These are phyloP conservation scores for Microhierax caerulescens DNA, from an alignment of 2,797 vertebrate species.

Conservation along the genomic window DNA sequence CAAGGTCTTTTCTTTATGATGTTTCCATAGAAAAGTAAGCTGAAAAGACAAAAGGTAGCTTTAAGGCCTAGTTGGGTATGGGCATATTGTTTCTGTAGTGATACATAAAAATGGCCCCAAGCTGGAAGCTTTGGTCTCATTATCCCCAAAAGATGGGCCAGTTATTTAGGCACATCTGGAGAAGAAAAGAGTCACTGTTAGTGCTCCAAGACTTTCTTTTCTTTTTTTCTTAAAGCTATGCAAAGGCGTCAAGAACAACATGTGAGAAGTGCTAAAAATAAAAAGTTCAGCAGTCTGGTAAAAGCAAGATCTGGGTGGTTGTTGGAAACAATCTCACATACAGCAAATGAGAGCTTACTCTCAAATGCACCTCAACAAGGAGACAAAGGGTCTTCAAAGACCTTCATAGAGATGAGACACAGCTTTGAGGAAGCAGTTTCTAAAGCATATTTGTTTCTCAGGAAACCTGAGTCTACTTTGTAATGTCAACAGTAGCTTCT, in stretches of 20 bases:
- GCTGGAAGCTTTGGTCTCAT: not conserved
- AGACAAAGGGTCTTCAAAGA: not conserved
- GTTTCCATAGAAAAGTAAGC: not conserved
- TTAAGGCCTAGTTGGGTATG: not conserved
- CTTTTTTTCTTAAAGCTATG: not conserved
- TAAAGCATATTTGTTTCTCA: not conserved
- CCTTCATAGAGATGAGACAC: not conserved
- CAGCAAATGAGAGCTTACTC: not conserved
- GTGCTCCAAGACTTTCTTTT: not conserved
- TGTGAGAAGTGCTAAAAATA: not conserved
- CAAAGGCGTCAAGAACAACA: not conserved
- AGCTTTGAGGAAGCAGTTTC: not conserved
- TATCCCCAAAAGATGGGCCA: not conserved
- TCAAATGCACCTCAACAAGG: not conserved
- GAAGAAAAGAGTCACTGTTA: not conserved
- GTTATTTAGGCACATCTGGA: not conserved
- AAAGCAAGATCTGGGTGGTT: not conserved
- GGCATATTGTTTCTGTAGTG: not conserved
- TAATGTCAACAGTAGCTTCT: not conserved
- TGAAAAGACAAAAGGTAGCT: not conserved
- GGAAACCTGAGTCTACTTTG: not conserved
- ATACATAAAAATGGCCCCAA: not conserved
- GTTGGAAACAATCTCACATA: not conserved
- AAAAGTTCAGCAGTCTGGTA: not conserved
- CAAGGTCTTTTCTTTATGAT: not conserved